These are phyloP conservation scores for Girardinus metallicus DNA, from an alignment of 2,797 vertebrate species.

Conservation along the genomic window DNA sequence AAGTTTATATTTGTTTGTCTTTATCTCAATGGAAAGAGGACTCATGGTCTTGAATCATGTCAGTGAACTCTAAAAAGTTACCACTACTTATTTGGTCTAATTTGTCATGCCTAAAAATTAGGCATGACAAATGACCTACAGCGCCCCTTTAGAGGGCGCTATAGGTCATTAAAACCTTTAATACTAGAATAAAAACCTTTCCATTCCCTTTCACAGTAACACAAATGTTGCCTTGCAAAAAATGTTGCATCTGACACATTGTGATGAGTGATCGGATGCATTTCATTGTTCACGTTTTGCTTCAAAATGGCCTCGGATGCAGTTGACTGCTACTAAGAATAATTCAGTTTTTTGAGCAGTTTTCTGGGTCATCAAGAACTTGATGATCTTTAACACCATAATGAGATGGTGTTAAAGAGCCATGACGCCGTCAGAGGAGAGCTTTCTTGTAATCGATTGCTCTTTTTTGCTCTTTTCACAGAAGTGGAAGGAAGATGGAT, in stretches of 20 bases:
- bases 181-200: background rate
- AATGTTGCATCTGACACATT: background rate
- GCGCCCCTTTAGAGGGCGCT: background rate
- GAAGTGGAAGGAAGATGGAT: conserved; percentile 60
- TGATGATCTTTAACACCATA: background rate
- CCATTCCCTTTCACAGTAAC: background rate
- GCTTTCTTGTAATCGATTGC: background rate
- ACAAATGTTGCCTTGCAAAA: background rate
- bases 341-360: background rate
- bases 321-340: background rate
- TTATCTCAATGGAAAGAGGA: background rate
- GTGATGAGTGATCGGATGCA: background rate
- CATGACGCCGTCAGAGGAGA: background rate
- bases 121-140: too few relatives aligned
- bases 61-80: background rate
- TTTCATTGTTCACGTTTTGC: background rate
- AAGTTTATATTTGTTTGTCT: background rate
- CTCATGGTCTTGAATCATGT: background rate
- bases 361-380: background rate
- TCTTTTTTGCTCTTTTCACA: conserved; percentile 33
- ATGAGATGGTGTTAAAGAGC: background rate
- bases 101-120: background rate
- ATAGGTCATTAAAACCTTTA: background rate
- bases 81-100: background rate
- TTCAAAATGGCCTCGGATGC: background rate